Evolutionary conservation across 2,797 vertebrate genomes (phyloP).

Genomic region (Melanotaenia maccullochi): DNA sequence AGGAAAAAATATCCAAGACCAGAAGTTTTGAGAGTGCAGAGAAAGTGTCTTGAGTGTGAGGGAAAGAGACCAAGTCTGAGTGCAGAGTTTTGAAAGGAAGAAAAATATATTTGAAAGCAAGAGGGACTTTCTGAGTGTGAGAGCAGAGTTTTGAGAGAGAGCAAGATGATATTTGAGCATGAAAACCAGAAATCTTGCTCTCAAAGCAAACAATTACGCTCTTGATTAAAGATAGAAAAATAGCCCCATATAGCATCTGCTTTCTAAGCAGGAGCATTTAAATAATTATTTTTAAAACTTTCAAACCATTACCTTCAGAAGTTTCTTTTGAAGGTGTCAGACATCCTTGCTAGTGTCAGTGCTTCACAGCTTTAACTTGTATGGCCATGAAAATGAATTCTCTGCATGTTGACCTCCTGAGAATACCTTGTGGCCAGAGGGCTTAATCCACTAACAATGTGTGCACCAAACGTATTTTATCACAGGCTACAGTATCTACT

Average conservation of each 20-base stretch:
- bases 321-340: constrained; percentile 53
- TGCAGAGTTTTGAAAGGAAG: too few species aligned
- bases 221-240: too few species aligned
- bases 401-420: constrained; percentile 60
- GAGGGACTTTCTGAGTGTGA: too few species aligned
- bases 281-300: constrained; percentile 43
- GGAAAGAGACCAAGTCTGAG: too few species aligned
- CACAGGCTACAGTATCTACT: constrained; percentile 71
- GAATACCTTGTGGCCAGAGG: constrained; percentile 67
- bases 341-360: constrained; percentile 28
- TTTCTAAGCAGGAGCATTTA: constrained; percentile 33
- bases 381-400: constrained; percentile 52
- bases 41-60: too few species aligned
- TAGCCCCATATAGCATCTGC: constrained; percentile 38
- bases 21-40: too few species aligned
- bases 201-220: too few species aligned
- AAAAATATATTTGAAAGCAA: too few species aligned
- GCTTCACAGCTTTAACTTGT: constrained; percentile 43
- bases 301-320: constrained; percentile 43
- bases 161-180: too few species aligned
- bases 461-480: constrained; percentile 64
- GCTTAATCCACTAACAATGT: constrained; percentile 74
- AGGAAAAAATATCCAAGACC: too few species aligned
- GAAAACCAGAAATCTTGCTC: too few species aligned
- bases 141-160: too few species aligned